phyloP scores from a whole-genome alignment of 2,888 invertebrate species.

The Uloborus plumipes region DNA sequence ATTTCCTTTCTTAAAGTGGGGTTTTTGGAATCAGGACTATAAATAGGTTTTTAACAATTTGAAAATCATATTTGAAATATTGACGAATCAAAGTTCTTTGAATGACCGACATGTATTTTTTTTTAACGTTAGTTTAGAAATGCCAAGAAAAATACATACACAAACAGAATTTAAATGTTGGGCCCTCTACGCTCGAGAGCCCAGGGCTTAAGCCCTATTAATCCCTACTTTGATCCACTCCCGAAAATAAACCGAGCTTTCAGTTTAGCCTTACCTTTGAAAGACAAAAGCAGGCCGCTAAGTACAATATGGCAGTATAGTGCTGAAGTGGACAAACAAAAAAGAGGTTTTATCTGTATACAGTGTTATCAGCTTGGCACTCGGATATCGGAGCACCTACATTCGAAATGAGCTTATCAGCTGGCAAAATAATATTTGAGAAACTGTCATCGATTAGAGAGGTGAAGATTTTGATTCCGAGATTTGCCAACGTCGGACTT shows the following conservation, averaged over 20 bases:
- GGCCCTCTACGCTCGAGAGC: too few relatives aligned
- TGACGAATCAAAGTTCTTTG: too few relatives aligned
- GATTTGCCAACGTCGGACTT: slow-evolving; percentile 38
- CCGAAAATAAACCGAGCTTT: not conserved
- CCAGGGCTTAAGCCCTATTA: too few relatives aligned
- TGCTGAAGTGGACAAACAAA: slow-evolving; percentile 48
- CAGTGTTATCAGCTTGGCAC: slow-evolving; percentile 49
- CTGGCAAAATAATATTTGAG: slow-evolving; percentile 58
- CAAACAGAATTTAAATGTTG: too few relatives aligned
- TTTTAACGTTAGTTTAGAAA: too few relatives aligned
- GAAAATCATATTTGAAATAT: too few relatives aligned
- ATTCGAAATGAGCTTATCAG: slow-evolving; percentile 32
- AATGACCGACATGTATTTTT: too few relatives aligned
- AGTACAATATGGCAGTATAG: slow-evolving; percentile 2
- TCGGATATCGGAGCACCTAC: slow-evolving; percentile 22
- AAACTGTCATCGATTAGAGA: slow-evolving; percentile 62
- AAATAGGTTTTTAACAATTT: too few relatives aligned
- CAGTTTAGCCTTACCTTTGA: not conserved
- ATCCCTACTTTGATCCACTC: too few relatives aligned
- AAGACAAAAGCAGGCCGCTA: slow-evolving; percentile 20
- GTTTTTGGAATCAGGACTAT: too few relatives aligned
- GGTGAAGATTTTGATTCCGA: slow-evolving; percentile 54
- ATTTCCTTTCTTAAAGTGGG: too few relatives aligned
- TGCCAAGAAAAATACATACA: too few relatives aligned
- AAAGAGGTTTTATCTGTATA: slow-evolving; percentile 36